phyloP scores from a whole-genome alignment of 2,797 vertebrate genomes.

The Spatula versicolor region DNA sequence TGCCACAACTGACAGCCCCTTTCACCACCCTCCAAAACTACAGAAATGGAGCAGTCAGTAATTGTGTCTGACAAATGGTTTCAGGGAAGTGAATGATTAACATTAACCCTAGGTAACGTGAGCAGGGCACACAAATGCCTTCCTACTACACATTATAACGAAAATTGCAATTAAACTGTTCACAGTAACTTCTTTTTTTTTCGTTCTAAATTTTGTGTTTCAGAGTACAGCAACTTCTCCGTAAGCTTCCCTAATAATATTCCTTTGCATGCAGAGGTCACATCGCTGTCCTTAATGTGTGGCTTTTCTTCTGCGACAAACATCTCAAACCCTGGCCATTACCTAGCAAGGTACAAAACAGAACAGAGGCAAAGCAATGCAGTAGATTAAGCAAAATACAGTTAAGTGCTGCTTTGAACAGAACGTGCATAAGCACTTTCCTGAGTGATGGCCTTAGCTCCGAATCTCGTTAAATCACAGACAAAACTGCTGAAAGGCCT shows the following conservation, averaged over 20 bases:
- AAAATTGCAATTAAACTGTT: background rate
- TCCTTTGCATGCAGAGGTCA: background rate
- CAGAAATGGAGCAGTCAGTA: background rate
- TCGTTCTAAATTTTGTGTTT: background rate
- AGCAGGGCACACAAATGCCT: background rate
- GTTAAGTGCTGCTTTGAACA: background rate
- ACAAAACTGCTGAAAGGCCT: background rate
- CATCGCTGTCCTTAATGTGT: background rate
- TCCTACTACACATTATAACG: fast-evolving
- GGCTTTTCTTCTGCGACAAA: background rate
- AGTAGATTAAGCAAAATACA: background rate
- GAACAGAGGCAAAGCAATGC: background rate
- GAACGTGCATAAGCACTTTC: background rate
- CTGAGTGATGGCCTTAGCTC: background rate
- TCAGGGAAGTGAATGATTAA: background rate
- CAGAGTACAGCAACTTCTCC: background rate
- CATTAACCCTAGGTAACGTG: background rate
- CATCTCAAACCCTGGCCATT: background rate
- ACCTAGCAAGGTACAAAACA: background rate
- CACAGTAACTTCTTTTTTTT: too few relatives aligned
- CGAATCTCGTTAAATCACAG: background rate
- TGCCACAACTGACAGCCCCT: background rate
- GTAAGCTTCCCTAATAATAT: background rate
- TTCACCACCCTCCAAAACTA: background rate
- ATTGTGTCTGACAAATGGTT: background rate